phyloP scores from a whole-genome alignment of 2,797 vertebrate genomes.

The Siniperca obscura region DNA sequence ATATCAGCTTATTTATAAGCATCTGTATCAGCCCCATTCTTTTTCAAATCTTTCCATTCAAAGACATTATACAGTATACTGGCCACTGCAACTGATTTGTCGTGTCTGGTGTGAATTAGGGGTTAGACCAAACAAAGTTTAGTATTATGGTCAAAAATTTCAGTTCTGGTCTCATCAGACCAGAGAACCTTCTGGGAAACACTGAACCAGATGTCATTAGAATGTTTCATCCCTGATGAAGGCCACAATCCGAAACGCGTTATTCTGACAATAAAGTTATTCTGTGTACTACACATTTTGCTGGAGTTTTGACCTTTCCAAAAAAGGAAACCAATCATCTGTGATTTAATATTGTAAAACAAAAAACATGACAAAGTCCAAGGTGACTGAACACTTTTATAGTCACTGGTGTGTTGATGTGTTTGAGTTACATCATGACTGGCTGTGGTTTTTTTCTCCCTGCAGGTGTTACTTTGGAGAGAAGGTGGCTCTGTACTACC shows the following conservation, averaged over 20 bases:
- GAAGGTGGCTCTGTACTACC: conserved; percentile 94
- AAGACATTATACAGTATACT: too few species aligned
- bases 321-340: background rate
- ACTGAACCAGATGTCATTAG: background rate
- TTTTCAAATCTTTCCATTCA: too few species aligned
- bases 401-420: background rate
- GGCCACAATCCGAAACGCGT: too few species aligned
- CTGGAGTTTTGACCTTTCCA: background rate
- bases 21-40: too few species aligned
- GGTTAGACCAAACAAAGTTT: too few species aligned
- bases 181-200: background rate
- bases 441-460: background rate
- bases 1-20: too few species aligned
- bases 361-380: background rate
- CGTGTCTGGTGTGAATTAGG: too few species aligned
- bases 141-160: background rate
- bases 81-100: too few species aligned
- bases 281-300: too few species aligned
- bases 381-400: background rate
- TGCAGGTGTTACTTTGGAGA: conserved; percentile 93
- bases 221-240: background rate
- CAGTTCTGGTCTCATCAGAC: background rate
- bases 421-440: background rate
- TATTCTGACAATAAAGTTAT: too few species aligned
- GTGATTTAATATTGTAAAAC: background rate